A percentile compares a stretch with the other conserved stretches of the same genome.
Conservation (phyloP, 1,140 invertebrate genomes). For the Forficula auricularia region DNA sequence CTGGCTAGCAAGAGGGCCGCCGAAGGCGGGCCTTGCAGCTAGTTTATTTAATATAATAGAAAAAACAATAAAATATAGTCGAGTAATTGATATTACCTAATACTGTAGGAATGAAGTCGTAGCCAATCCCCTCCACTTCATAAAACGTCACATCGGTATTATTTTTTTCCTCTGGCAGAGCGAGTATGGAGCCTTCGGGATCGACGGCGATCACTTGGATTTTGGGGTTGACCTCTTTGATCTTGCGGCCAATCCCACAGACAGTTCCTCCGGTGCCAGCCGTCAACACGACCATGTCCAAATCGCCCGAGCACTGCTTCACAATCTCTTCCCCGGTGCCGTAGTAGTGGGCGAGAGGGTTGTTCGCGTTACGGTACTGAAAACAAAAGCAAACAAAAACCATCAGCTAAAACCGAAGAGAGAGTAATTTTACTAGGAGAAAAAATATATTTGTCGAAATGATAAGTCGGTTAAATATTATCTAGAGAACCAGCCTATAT, state of each 20-base stretch:
- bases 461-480: too few species aligned
- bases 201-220: constrained; percentile 67
- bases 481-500: too few species aligned
- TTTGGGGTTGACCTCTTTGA: constrained; percentile 53
- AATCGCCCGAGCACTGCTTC: constrained; percentile 51
- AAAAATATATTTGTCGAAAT: too few species aligned
- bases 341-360: constrained; percentile 88
- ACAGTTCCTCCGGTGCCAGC: constrained; percentile 88
- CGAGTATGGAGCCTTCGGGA: constrained; percentile 73
- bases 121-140: constrained; percentile 73
- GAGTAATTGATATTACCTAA: constrained; percentile 45
- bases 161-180: constrained; percentile 52
- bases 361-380: constrained; percentile 72
- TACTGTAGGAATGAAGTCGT: constrained; percentile 92
- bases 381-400: constrained; percentile 16
- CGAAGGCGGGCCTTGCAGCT: too few species aligned
- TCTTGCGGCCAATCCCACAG: constrained; percentile 64
- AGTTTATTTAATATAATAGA: too few species aligned
- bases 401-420: too few species aligned
- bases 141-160: constrained; percentile 47
- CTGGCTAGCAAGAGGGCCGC: too few species aligned
- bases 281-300: constrained; percentile 67
- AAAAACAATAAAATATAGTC: too few species aligned
- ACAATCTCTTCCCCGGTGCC: constrained; percentile 77
- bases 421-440: too few species aligned